Percentiles rank a stretch among this genome's conserved stretches.
Conservation (phyloP, 2,113 vertebrate genomes). For the Otis tarda region DNA sequence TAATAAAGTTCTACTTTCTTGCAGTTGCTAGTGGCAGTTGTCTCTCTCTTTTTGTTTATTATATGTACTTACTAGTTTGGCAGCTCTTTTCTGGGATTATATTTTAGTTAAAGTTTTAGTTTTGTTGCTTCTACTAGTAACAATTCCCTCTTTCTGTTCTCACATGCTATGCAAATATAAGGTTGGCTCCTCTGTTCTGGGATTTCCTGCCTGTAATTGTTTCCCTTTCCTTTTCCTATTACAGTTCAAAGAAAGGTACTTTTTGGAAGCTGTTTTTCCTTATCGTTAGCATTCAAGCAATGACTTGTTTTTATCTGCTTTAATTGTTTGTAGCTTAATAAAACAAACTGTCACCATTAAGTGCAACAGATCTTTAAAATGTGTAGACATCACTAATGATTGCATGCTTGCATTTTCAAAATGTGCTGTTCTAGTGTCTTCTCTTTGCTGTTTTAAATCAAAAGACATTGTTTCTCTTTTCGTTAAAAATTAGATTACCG, state of each 20-base stretch:
- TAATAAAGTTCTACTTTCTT: background rate
- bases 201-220: background rate
- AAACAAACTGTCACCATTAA: background rate
- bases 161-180: background rate
- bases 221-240: background rate
- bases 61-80: background rate
- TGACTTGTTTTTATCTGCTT: background rate
- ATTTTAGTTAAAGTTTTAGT: background rate
- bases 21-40: background rate
- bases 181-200: background rate
- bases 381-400: background rate
- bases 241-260: background rate
- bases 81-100: background rate
- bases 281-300: background rate
- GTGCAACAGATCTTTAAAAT: background rate
- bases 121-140: background rate
- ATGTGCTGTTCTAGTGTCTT: background rate
- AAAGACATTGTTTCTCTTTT: background rate
- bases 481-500: background rate
- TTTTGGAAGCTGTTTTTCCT: background rate
- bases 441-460: background rate
- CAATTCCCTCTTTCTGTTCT: background rate
- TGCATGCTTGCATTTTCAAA: background rate
- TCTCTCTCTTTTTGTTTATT: background rate
- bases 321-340: background rate